Percentiles rank a stretch among this genome's conserved stretches.
Evolutionary conservation across 1,140 invertebrate species (phyloP).

Genomic region (Hylaeus anthracinus): DNA sequence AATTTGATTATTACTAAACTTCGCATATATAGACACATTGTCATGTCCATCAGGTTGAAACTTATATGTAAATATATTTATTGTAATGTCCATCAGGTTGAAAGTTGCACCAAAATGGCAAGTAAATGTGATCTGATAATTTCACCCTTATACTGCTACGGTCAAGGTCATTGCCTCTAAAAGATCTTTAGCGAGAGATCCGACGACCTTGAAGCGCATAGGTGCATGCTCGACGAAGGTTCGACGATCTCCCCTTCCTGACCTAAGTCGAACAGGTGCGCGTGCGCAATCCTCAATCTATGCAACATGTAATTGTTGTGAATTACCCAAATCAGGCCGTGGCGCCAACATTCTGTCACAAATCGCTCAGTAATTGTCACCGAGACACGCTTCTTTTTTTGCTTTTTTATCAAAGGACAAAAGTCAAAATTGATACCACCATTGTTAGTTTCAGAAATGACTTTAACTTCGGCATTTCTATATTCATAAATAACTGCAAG

Average conservation of each 20-base stretch:
- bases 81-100: no score
- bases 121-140: slow-evolving; percentile 10
- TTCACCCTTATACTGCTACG: slow-evolving; percentile 28
- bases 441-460: no score
- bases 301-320: slow-evolving; percentile 41
- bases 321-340: slow-evolving; percentile 33
- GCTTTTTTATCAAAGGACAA: no score
- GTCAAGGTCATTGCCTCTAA: slow-evolving; percentile 41
- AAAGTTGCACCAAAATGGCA: no score
- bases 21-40: no score
- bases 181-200: slow-evolving; percentile 34
- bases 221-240: slow-evolving; percentile 22
- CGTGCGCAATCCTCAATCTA: background rate
- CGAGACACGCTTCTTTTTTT: background rate
- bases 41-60: no score
- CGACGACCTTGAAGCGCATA: slow-evolving; percentile 6
- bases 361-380: background rate
- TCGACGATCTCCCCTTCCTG: slow-evolving; percentile 34
- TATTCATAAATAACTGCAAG: background rate
- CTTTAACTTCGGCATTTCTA: no score
- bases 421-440: no score
- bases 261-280: slow-evolving; percentile 35
- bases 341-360: background rate
- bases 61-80: no score
- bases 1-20: no score